A percentile compares a stretch with the other conserved stretches of the same genome.
These are phyloP conservation scores for Spongilla lacustris DNA, from an alignment of 37 sponge, comb jelly and placozoan species.

Conservation along the genomic window DNA sequence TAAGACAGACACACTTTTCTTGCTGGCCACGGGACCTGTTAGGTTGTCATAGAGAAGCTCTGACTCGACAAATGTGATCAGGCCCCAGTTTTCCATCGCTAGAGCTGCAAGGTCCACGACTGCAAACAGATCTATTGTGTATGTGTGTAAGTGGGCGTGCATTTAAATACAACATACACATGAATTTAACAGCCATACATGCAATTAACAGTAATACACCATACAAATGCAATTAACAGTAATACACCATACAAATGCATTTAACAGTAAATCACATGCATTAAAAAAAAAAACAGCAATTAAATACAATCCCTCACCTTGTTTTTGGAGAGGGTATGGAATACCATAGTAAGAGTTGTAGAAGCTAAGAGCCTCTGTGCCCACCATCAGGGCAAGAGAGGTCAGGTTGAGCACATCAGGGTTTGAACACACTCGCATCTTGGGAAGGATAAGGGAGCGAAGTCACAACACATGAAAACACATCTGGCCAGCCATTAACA, in stretches of 20 bases:
- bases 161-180: no score
- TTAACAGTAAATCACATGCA: no score
- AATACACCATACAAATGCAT: no score
- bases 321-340: constrained; percentile 89
- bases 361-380: constrained; percentile 54
- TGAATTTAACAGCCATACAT: no score
- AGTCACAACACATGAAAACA: no score
- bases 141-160: neutral
- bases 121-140: constrained; percentile 87
- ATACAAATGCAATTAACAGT: no score
- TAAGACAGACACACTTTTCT: constrained; percentile 87
- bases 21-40: constrained; percentile 52
- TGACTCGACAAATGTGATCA: constrained; percentile 81
- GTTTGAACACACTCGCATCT: constrained; percentile 90
- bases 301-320: constrained; percentile 64
- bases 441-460: neutral
- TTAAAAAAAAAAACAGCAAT: no score
- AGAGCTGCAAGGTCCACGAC: constrained; percentile 91
- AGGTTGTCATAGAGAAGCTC: constrained; percentile 59
- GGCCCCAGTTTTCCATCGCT: constrained; percentile 97
- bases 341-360: constrained; percentile 85
- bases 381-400: constrained; percentile 72
- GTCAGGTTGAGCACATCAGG: constrained; percentile 66
- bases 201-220: no score
- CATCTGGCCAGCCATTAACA: no score